These are phyloP conservation scores for Mesoligia furuncula DNA, from an alignment of 2,888 invertebrate species.

Conservation along the genomic window DNA sequence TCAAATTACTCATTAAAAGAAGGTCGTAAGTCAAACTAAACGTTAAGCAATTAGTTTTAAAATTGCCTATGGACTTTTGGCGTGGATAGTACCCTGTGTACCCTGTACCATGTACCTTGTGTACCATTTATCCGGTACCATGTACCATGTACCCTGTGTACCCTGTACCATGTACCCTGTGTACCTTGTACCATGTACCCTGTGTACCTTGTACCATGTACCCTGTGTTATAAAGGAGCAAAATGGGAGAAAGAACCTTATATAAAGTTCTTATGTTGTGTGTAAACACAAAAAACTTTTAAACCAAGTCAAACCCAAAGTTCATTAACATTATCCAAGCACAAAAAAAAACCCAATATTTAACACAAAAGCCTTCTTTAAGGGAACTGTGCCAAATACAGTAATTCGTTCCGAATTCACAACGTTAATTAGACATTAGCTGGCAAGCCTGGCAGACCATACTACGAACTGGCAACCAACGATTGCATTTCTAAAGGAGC, in stretches of 20 bases:
- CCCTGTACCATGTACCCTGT: too few species aligned
- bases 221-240: not conserved
- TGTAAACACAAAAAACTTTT: not conserved
- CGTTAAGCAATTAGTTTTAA: too few species aligned
- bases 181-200: too few species aligned
- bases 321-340: conserved; percentile 20
- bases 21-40: too few species aligned
- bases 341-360: conserved; percentile 19
- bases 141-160: too few species aligned
- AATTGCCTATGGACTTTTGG: too few species aligned
- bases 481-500: conserved; percentile 52
- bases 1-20: too few species aligned
- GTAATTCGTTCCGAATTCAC: conserved; percentile 45
- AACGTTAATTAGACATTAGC: conserved; percentile 57
- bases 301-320: conserved; percentile 7
- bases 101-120: too few species aligned
- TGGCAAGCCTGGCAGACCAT: conserved; percentile 49
- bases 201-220: too few species aligned
- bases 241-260: not conserved
- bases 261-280: not conserved
- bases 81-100: too few species aligned
- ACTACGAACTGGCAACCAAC: conserved; percentile 47
- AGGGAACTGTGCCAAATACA: conserved; percentile 59
- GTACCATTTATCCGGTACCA: too few species aligned
- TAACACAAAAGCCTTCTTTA: conserved; percentile 12